Evolutionary conservation across 2,797 vertebrate genomes (phyloP).

Genomic region (Diglossa cyanea): DNA sequence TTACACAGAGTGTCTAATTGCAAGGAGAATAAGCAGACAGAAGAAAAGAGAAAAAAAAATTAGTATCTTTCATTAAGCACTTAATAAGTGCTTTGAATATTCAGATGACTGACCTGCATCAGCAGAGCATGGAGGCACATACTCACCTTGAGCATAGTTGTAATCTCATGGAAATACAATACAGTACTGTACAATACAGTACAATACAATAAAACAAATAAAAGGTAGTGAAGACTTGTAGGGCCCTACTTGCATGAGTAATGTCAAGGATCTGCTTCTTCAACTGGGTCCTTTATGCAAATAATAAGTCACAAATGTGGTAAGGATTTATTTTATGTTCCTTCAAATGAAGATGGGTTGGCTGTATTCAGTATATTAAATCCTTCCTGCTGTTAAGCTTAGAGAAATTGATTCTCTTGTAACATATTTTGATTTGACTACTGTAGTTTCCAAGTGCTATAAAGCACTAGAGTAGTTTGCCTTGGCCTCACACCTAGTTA

Average conservation of each 20-base stretch:
- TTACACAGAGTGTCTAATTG: background rate
- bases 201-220: background rate
- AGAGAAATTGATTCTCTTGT: constrained; percentile 67
- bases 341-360: constrained; percentile 63
- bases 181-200: background rate
- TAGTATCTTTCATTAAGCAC: background rate
- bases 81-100: background rate
- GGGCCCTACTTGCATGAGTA: background rate
- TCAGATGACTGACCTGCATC: background rate
- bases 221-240: background rate
- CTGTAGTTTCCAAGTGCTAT: constrained; percentile 72
- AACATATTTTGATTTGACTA: constrained; percentile 67
- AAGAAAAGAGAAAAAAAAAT: background rate
- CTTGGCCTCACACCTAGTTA: constrained; percentile 76
- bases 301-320: constrained; percentile 58
- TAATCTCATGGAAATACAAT: background rate
- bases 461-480: constrained; percentile 72
- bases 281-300: constrained; percentile 10
- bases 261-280: background rate
- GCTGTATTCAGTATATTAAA: constrained; percentile 66
- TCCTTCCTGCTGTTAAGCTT: constrained; percentile 68
- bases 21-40: background rate
- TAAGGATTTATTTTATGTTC: constrained; percentile 55
- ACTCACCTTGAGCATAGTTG: background rate
- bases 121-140: background rate